Evolutionary conservation across 30 jellyfish, hydroid and myxozoan genomes (phyloP), one percentile per base, ranked within the genome.

Genomic region (Turritopsis rubra): DNA sequence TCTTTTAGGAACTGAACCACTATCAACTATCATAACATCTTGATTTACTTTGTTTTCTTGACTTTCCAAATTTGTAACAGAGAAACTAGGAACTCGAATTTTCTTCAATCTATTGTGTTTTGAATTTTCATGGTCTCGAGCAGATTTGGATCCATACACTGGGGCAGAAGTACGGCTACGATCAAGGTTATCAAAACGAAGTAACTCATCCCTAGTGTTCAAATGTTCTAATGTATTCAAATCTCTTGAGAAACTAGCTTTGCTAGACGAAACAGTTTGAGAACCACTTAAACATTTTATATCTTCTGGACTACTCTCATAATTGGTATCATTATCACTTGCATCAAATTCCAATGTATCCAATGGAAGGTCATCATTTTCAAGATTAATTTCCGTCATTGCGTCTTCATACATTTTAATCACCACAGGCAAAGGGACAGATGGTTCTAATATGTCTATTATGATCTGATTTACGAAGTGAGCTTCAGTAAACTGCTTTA

Each of bases 91-190:
- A 22, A 7, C 77, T 77, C 28, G 29, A 29, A 7, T 26, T 53
- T 60, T 77, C 22, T 80, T 68, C 4, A 76, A 41, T 0, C 22
- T 75, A n/a, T 7, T 18, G 1, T 23, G 21, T 17, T 80, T 80
- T 65, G 31, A 16, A 52, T 16, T 53, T 25, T 87, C 96, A 85
- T 93, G 96, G 19, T 88, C 85, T 53, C 94, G 82, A 21, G 85
- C 98, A 75, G 85, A 71, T 1, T 91, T 93, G 17, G 96, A 93
- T 1, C 98, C 98, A 82, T 93, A 93, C 21, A 93, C 98, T 26
- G 98, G 98, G 8, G 95, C 96, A 53, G 98, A 89, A 23, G 91
- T 28, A 28, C 81, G 82, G 21, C 77, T 68, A 19, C 89, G 94
- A 74, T 93, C 98, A 0, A 93, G 80, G 52, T 93, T 82, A 72